Conservation (phyloP, 92 coral and sea anemone genomes). For the Pocillopora meandrina region DNA sequence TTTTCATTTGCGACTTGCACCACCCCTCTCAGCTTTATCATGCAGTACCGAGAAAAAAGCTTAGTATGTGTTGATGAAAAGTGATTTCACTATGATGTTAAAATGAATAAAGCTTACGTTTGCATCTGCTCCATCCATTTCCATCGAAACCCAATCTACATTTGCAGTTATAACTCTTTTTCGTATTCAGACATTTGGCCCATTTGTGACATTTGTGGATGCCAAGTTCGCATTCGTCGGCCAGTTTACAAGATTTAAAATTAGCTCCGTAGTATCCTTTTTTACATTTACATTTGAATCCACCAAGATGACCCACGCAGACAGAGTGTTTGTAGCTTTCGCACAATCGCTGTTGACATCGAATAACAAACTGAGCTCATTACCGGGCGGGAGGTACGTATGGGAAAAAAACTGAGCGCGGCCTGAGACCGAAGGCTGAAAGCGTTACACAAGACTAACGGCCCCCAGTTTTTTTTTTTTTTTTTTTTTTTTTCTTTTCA, state of each 20-base stretch:
- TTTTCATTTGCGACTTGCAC: too few species aligned
- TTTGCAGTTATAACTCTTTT: conserved; percentile 1
- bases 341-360: not conserved
- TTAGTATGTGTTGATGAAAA: too few species aligned
- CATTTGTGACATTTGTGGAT: conserved; percentile 20
- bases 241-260: conserved; percentile 1
- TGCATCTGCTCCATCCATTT: not conserved
- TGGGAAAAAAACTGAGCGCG: not conserved
- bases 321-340: not conserved
- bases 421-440: not conserved
- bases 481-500: too few species aligned
- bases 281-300: conserved; percentile 34
- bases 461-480: too few species aligned
- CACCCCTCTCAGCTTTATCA: too few species aligned
- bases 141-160: conserved; percentile 28
- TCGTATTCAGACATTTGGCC: conserved; percentile 36
- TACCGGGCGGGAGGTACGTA: too few species aligned
- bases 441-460: too few species aligned
- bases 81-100: too few species aligned
- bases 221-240: conserved; percentile 35
- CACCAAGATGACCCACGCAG: not conserved
- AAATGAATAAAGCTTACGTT: not conserved
- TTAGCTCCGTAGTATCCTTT: conserved; percentile 30
- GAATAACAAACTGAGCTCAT: not conserved
- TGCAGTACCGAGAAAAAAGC: too few species aligned